These are phyloP conservation scores for Boleophthalmus pectinirostris DNA, from an alignment of 2,113 vertebrate genomes.

Conservation along the genomic window DNA sequence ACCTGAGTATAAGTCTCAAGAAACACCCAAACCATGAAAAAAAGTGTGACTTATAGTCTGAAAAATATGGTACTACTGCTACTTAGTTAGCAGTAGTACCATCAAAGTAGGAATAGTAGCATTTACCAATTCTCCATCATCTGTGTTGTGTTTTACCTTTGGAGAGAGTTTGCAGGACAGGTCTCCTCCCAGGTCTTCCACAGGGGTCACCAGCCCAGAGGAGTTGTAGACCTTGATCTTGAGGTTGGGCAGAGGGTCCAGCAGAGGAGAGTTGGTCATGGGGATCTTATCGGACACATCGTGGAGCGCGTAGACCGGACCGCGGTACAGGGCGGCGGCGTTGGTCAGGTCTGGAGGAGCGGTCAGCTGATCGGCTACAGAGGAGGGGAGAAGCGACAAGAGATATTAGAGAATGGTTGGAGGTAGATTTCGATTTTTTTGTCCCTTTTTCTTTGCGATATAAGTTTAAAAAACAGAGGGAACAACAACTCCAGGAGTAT, in stretches of 20 bases:
- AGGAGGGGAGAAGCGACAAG: background rate
- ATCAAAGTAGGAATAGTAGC: too few species aligned
- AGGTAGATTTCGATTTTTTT: too few species aligned
- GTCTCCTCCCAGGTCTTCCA: constrained; percentile 88
- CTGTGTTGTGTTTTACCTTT: constrained; percentile 69
- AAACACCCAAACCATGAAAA: too few species aligned
- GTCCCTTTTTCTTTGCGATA: too few species aligned
- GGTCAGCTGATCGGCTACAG: constrained; percentile 82
- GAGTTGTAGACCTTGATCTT: constrained; percentile 97
- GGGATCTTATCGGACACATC: constrained; percentile 94
- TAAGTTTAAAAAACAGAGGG: too few species aligned
- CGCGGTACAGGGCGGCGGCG: constrained; percentile 91
- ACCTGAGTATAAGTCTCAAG: too few species aligned
- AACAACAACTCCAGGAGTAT: too few species aligned
- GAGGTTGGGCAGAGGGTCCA: constrained; percentile 91
- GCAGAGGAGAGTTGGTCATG: constrained; percentile 93
- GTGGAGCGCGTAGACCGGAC: constrained; percentile 90
- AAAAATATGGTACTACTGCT: too few species aligned
- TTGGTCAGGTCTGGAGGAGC: constrained; percentile 91
- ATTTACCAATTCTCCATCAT: background rate
- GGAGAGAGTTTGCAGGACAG: constrained; percentile 91
- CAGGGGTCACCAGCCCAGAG: constrained; percentile 86
- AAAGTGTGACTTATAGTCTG: too few species aligned
- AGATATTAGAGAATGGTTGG: too few species aligned
- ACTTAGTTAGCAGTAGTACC: too few species aligned